Percentiles rank a stretch among this genome's conserved stretches.
Evolutionary conservation across 2,888 invertebrate species (phyloP).

Genomic region (Megaustenia siamemsis): DNA sequence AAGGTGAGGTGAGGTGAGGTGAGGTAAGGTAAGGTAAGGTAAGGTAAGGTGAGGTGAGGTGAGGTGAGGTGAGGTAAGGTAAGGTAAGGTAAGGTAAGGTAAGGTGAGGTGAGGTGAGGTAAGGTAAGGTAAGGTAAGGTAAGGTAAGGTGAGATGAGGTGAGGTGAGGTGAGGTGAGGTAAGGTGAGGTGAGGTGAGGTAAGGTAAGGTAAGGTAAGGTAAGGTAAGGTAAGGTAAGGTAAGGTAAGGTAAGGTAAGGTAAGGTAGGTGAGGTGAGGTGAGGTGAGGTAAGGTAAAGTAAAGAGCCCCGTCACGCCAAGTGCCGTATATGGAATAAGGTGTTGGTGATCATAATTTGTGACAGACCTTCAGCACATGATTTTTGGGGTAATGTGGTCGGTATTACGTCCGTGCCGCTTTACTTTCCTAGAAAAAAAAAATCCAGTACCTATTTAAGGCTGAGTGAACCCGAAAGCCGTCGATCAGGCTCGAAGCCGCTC

Average conservation of each 20-base stretch:
- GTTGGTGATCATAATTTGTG: too few relatives aligned
- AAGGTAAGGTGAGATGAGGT: constrained; percentile 5
- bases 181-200: constrained; percentile 7
- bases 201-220: background rate
- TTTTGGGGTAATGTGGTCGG: too few relatives aligned
- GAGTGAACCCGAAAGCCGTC: too few relatives aligned
- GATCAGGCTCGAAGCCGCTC: too few relatives aligned
- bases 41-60: constrained; percentile 41
- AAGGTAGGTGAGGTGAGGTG: constrained; percentile 11
- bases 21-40: constrained; percentile 52
- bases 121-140: constrained; percentile 17
- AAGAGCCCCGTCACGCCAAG: background rate
- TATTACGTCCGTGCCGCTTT: too few relatives aligned
- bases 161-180: constrained; percentile 23
- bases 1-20: constrained; percentile 54
- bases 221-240: constrained; percentile 11
- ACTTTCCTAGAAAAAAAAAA: too few relatives aligned
- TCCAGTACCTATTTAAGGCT: too few relatives aligned
- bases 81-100: constrained; percentile 13
- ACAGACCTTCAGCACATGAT: too few relatives aligned
- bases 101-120: background rate
- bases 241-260: constrained; percentile 4
- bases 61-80: constrained; percentile 49
- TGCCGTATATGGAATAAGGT: too few relatives aligned
- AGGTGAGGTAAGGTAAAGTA: constrained; percentile 2